Conservation (phyloP, 2,797 vertebrate genomes). For the Avahi laniger region DNA sequence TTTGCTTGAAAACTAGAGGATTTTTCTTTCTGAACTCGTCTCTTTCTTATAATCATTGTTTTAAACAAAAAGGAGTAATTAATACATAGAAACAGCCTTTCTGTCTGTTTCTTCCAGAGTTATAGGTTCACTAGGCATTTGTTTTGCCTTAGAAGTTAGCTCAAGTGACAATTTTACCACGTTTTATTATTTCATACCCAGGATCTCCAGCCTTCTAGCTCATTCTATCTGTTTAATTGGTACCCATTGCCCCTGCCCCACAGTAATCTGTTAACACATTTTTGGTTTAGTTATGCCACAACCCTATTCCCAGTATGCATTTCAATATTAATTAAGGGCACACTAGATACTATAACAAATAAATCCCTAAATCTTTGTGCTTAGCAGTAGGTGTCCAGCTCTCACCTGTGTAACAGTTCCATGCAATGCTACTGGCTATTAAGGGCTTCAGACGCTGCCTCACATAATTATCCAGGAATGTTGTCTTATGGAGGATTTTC, state of each 20-base stretch:
- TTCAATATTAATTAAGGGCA: not conserved
- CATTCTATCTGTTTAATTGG: not conserved
- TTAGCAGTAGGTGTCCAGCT: not conserved
- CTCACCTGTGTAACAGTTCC: not conserved
- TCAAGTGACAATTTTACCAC: not conserved
- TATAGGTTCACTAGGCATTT: not conserved
- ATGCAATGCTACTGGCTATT: not conserved
- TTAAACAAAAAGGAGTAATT: not conserved
- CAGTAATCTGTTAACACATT: not conserved
- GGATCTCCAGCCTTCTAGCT: not conserved
- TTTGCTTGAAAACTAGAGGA: not conserved
- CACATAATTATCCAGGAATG: not conserved
- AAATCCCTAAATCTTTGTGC: not conserved
- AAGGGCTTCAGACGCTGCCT: not conserved
- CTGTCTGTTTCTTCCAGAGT: not conserved
- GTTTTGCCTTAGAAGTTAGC: not conserved
- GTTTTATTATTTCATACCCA: not conserved
- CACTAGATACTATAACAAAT: not conserved
- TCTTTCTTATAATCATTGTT: not conserved
- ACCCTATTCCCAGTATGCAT: not conserved
- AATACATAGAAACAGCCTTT: not conserved
- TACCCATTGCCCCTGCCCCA: not conserved
- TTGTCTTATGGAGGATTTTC: rapidly evolving
- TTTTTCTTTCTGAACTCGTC: not conserved
- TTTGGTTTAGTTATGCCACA: not conserved